Base-by-base conservation (phyloP, 2,888 invertebrate species). In the Eilema depressum region DNA sequence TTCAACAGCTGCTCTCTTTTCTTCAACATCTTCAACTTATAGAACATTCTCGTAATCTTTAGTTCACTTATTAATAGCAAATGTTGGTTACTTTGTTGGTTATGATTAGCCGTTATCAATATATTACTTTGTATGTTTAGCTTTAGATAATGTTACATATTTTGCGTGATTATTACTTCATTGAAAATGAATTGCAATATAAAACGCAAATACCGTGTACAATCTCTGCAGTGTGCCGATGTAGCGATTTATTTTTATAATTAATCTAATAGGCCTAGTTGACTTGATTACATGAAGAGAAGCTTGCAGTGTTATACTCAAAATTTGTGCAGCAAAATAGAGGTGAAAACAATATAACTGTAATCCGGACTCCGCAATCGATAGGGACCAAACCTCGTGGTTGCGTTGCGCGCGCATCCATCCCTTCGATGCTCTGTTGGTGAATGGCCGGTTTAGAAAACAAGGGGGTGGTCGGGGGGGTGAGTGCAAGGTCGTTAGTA, bases 381-480 rank as follows among this genome's bases (percentile, higher is more conserved):
- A 95, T 95, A 93, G 83, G 86, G 84, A 81, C 80, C 82, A 84
- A 80, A 84, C 87, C 88, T 88, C 91, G 89, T 91, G 88, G 86
- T 79, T 71, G 65, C 60, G 75, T 70, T 93, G 95, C 95, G 94
- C 94, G 94, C 95, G 94, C 93, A 93, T 70, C 80, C 82, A 80
- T 87, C 89, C 75, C 77, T 89, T 87, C 88, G 83, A 87, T 89
- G 77, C 82, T 79, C 81, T 90, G 80, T 83, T 92, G 80, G 92
- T 95, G 95, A 95, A 95, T 95, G 95, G 93, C 90, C 89, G 80
- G 82, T 83, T 83, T 87, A 86, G 88, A 90, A 89, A 88, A 89
- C 86, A 86, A 87, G 87, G 87, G 88, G 88, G 83, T 88, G 77
- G 69, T 78, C 7, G 57, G 77, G 74, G 91, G 91, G 87, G 90